Base-by-base conservation (phyloP, 2,113 vertebrate genomes). In the Synodontis membranacea region DNA sequence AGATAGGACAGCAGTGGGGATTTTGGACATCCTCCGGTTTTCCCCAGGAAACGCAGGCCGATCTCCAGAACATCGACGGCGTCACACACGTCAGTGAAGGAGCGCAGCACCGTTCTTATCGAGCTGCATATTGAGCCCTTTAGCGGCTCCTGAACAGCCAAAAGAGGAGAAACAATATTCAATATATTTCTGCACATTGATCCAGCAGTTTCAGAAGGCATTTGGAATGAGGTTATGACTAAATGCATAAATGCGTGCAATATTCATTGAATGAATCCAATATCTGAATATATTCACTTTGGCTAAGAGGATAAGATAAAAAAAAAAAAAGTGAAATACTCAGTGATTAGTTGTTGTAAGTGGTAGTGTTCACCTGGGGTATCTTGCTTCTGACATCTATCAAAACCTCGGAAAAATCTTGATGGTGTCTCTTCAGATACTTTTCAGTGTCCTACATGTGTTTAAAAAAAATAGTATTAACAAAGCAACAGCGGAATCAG, bases 31-130 rank as follows among this genome's bases (percentile, higher is more conserved):
- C 93, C 94, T 7, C 94, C 93, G 1, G 88, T 92, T 86, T 94
- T 95, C 0, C 92, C 93, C 0, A 96, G 93, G 75, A 95, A 94
- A 19, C 94, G 92, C 5, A 95, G 92, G 3, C 91, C 94, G 0
- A 93, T 92, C 88, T 95, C 93, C 83, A 95, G 46, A 72, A 89
- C 88, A 1, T 83, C 74, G 81, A 95, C 86, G 0, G 94, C 92
- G 0, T 94, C 94, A 2, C 94, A 95, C 0, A 93, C 92, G 0
- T 95, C 94, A 0, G 93, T 91, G 91, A 91, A 95, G 0, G 94
- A 94, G 0, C 91, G 93, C 83, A 95, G 92, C n/a, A 85, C 80
- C 0, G 88, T 84, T 6, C 90, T 92, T 70, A 93, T 85, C 66
- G 94, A 74, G 8, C 81, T 46, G 81, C 92, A 64, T 80, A 91